Conservation (phyloP, 2,888 invertebrate genomes). For the Mactromeris polynyma region DNA sequence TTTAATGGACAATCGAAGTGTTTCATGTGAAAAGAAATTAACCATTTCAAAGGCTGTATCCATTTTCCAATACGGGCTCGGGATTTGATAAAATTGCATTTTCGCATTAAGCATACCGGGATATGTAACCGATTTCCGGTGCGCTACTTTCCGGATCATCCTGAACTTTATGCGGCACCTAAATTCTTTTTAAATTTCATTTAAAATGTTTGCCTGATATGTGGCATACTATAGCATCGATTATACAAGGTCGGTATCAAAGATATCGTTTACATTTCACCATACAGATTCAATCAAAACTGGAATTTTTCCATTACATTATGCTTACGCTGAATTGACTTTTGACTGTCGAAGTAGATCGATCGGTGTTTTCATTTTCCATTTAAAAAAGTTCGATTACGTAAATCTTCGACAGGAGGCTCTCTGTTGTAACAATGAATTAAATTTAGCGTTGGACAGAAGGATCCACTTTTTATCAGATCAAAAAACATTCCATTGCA, state of each 20-base stretch:
- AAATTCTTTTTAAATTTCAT: not conserved
- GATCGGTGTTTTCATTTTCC: conserved; percentile 30
- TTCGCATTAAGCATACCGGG: not conserved
- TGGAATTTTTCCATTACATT: conserved; percentile 36
- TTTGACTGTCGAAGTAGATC: conserved; percentile 43
- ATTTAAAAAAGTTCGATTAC: conserved; percentile 28
- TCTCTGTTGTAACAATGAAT: conserved; percentile 46
- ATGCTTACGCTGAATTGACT: conserved; percentile 48
- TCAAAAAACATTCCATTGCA: conserved; percentile 63
- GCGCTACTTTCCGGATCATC: not conserved
- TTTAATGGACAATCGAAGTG: not conserved
- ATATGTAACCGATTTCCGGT: not conserved
- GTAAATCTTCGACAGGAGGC: conserved; percentile 39
- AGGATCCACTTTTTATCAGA: conserved; percentile 61
- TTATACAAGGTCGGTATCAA: not conserved
- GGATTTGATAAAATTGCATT: not conserved
- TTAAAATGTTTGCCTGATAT: not conserved
- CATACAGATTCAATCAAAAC: not conserved
- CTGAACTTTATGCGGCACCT: conserved; percentile 6
- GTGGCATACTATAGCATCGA: not conserved
- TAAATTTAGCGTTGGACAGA: conserved; percentile 56
- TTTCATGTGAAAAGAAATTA: not conserved
- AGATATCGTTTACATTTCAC: not conserved
- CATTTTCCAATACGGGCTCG: not conserved
- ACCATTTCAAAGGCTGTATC: not conserved